These are phyloP conservation scores for Nettapus auritus DNA, from an alignment of 2,113 vertebrate genomes.

Conservation along the genomic window DNA sequence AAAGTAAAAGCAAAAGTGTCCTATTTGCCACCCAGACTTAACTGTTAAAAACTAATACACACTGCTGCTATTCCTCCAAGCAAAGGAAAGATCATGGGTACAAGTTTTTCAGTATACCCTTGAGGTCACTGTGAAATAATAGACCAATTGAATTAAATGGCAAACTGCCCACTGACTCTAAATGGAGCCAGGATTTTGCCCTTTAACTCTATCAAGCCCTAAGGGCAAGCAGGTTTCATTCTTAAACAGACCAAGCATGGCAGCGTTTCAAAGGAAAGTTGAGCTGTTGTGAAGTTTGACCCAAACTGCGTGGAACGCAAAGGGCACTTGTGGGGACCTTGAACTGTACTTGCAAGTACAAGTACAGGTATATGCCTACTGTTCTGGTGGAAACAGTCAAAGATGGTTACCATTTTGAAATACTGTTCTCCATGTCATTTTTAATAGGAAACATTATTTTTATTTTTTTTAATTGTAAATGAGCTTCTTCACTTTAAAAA, in stretches of 20 bases:
- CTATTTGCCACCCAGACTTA: background rate
- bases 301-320: background rate
- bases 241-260: background rate
- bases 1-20: background rate
- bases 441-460: background rate
- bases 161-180: conserved; percentile 38
- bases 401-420: background rate
- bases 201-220: conserved; percentile 40
- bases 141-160: conserved; percentile 61
- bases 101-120: background rate
- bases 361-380: background rate
- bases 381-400: background rate
- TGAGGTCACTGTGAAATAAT: conserved; percentile 45
- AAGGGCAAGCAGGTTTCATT: conserved; percentile 38
- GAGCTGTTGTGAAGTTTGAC: background rate
- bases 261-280: conserved; percentile 25
- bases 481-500: background rate
- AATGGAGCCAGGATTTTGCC: conserved; percentile 50
- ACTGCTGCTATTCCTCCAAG: background rate
- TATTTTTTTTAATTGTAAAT: background rate
- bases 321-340: background rate
- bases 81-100: background rate
- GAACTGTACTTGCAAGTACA: background rate
- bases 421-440: background rate
- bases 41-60: background rate